Percentiles rank a stretch among this genome's conserved stretches.
Conservation (phyloP, 1,140 invertebrate species). For the Drosophila orosa region DNA sequence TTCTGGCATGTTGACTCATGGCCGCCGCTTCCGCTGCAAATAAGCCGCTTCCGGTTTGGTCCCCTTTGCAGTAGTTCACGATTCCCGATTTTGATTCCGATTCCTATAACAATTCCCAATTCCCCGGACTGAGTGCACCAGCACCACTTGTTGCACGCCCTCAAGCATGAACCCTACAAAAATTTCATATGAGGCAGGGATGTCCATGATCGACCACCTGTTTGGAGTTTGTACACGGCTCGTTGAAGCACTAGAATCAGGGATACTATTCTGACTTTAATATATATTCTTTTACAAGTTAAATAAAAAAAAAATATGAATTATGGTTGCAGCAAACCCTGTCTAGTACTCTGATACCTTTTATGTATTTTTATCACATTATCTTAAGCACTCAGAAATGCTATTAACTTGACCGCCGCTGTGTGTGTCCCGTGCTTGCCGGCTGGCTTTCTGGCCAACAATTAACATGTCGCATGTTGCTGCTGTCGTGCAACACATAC, state of each 20-base stretch:
- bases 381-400: neutral
- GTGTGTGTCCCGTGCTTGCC: slow-evolving; percentile 19
- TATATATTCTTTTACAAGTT: no score
- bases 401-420: slow-evolving; percentile 14
- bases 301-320: no score
- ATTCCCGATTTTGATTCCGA: slow-evolving; percentile 2
- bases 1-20: slow-evolving; percentile 24
- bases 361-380: neutral
- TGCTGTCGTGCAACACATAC: slow-evolving; percentile 26
- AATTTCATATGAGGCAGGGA: neutral
- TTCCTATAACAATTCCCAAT: slow-evolving; percentile 1
- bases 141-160: slow-evolving; percentile 49
- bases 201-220: slow-evolving; percentile 15
- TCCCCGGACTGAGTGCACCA: slow-evolving; percentile 13
- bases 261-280: neutral
- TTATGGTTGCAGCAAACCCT: no score
- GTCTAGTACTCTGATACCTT: neutral
- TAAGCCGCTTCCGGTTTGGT: slow-evolving; percentile 62
- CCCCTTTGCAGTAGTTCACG: neutral
- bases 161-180: slow-evolving; percentile 36
- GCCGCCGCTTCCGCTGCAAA: slow-evolving; percentile 46
- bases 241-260: neutral
- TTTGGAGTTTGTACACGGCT: neutral
- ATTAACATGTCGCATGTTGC: slow-evolving; percentile 63
- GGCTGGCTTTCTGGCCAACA: slow-evolving; percentile 38